Base-by-base conservation (phyloP, 1,140 invertebrate genomes). In the Coptotermes formosanus region DNA sequence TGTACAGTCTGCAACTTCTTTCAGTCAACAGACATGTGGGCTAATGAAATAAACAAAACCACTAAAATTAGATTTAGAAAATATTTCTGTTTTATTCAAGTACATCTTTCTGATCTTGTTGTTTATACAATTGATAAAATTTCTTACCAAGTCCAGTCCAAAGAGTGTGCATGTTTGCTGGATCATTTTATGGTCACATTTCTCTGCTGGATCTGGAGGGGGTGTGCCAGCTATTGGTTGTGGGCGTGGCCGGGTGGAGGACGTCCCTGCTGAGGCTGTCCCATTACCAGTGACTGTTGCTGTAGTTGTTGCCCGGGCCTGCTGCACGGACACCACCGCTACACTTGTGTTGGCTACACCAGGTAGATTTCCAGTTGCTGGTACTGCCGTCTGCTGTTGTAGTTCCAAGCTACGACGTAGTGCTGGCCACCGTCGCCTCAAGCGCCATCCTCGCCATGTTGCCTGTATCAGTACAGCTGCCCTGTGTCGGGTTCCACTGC, bases 141-240 rank as follows among this genome's bases (percentile, higher is more conserved):
- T 84, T 92, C 91, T 93, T 91, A 96, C 96, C 91, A 97, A 92
- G 92, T 98, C 97, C 44, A 98, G 92, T 9, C 97, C 97, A 89
- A 97, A 97, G 9, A 98, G 92, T 55, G 95, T 96, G 90, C 97
- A 98, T 59, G 97, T 98, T 89, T 97, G 96, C 88, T 96, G 96
- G 88, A 97, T 96, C 89, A 96, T 95, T 91, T 97, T 97, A 48
- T 95, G 93, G 90, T 97, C 96, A 90, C 95, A 97, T 90, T 96
- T 95, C 88, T 97, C 96, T 82, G 93, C 93, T 4, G 93, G 93
- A 90, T 95, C 94, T 0, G 94, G 94, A 0, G 95, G 95, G 2
- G 95, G 95, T 25, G 96, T 97, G 82, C 96, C 96, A n/a, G 97
- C 95, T 88, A 98, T 97, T 23, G 97, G 97, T 89, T 97, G 96